Conservation (phyloP, 2,113 vertebrate species). For the Catharus bicknelli region DNA sequence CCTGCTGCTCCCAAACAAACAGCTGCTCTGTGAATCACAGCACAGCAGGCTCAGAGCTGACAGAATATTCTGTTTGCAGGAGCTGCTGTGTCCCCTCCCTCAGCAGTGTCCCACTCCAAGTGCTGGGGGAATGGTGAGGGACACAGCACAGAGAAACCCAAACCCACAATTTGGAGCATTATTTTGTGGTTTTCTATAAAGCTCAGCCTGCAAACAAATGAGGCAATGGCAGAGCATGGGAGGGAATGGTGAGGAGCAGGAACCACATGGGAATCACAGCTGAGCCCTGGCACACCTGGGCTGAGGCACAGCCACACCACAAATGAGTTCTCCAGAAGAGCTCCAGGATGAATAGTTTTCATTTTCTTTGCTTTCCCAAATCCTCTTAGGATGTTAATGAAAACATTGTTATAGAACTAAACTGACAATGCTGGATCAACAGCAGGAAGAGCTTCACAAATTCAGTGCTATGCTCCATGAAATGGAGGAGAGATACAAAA, state of each 20-base stretch:
- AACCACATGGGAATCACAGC: background rate
- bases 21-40: background rate
- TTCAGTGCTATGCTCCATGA: background rate
- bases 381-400: constrained; percentile 51
- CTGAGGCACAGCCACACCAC: background rate
- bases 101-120: fast-evolving
- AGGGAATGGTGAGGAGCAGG: background rate
- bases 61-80: background rate
- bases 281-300: background rate
- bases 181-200: background rate
- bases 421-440: constrained; percentile 11
- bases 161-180: background rate
- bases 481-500: background rate
- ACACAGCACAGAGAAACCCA: background rate
- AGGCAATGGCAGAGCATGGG: background rate
- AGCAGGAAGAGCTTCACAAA: background rate
- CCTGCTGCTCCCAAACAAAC: background rate
- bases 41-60: background rate
- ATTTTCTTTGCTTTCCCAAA: constrained; percentile 54
- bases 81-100: background rate
- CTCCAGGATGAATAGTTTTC: constrained; percentile 40
- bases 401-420: constrained; percentile 45
- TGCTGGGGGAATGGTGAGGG: fast-evolving
- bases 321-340: background rate
- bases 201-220: background rate